Conservation (phyloP, 2,113 vertebrate species). For the Furnarius figulus region DNA sequence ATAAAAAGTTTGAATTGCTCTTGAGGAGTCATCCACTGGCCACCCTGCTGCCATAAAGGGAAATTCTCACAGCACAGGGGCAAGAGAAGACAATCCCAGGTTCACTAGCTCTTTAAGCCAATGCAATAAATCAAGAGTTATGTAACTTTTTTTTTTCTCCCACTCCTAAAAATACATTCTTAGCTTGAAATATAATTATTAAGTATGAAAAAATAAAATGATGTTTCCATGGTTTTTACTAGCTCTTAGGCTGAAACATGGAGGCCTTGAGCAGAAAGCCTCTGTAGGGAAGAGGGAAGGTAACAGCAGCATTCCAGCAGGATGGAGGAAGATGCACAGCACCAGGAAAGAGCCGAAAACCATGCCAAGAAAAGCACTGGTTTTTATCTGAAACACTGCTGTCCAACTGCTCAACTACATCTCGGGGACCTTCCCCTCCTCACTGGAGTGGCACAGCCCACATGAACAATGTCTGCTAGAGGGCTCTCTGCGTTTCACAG, state of each 20-base stretch:
- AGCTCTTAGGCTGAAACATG: not conserved
- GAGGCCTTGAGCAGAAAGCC: not conserved
- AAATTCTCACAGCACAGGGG: not conserved
- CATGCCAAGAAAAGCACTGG: fast-evolving
- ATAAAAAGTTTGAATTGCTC: not conserved
- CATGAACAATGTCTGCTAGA: not conserved
- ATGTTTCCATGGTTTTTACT: constrained; percentile 40
- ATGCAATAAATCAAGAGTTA: constrained; percentile 32
- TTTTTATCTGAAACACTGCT: not conserved
- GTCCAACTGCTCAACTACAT: not conserved
- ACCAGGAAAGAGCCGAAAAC: not conserved
- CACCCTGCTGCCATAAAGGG: constrained; percentile 14
- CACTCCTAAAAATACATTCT: constrained; percentile 16
- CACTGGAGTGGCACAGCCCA: fast-evolving
- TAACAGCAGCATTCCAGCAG: not conserved
- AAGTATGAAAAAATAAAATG: constrained; percentile 31
- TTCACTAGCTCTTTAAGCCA: constrained; percentile 18
- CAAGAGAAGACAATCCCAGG: constrained; percentile 30
- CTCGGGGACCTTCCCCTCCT: not conserved
- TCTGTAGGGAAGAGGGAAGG: not conserved
- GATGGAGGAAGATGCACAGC: not conserved
- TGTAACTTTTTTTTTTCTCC: not conserved
- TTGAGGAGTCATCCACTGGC: not conserved
- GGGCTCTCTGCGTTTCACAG: not conserved
- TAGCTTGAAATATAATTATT: constrained; percentile 45